phyloP scores from a whole-genome alignment of 2,888 invertebrate species.

The Carpatolechia fugitivella region DNA sequence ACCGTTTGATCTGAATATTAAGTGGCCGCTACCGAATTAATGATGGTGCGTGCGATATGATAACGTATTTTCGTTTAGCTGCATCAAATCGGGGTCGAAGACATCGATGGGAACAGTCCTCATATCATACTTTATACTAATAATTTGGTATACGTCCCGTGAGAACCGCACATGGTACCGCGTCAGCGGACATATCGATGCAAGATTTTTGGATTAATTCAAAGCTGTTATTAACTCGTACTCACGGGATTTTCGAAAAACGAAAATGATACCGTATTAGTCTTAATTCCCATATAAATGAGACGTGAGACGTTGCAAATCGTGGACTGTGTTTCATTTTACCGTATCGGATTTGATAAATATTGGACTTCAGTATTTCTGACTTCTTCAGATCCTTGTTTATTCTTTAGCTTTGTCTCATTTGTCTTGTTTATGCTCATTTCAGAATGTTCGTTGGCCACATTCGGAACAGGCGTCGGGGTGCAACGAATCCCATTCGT shows the following conservation, averaged over 20 bases:
- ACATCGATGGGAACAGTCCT: slow-evolving; percentile 2
- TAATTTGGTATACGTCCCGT: slow-evolving; percentile 7
- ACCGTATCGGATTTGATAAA: slow-evolving; percentile 31
- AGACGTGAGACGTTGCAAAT: slow-evolving; percentile 26
- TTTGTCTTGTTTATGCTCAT: slow-evolving; percentile 35
- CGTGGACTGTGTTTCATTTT: slow-evolving; percentile 7
- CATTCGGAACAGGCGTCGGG: slow-evolving; percentile 84
- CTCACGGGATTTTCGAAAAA: slow-evolving; percentile 29
- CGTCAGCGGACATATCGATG: slow-evolving; percentile 11
- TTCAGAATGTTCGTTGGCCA: slow-evolving; percentile 89
- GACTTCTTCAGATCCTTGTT: slow-evolving; percentile 16
- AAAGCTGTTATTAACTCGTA: slow-evolving; percentile 30
- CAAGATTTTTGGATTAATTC: slow-evolving; percentile 21
- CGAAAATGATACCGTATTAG: slow-evolving; percentile 34
- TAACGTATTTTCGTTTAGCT: neutral
- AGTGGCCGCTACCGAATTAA: neutral
- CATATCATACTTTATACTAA: neutral
- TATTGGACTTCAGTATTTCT: slow-evolving; percentile 26
- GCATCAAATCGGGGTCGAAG: neutral
- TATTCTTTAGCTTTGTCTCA: slow-evolving; percentile 16
- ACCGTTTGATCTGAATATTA: neutral
- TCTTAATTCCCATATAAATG: slow-evolving; percentile 49
- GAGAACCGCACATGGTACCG: slow-evolving; percentile 18
- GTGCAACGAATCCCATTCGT: slow-evolving; percentile 91
- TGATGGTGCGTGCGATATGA: slow-evolving; percentile 7